Conservation (phyloP, 2,113 vertebrate genomes). For the Microtus montanus region DNA sequence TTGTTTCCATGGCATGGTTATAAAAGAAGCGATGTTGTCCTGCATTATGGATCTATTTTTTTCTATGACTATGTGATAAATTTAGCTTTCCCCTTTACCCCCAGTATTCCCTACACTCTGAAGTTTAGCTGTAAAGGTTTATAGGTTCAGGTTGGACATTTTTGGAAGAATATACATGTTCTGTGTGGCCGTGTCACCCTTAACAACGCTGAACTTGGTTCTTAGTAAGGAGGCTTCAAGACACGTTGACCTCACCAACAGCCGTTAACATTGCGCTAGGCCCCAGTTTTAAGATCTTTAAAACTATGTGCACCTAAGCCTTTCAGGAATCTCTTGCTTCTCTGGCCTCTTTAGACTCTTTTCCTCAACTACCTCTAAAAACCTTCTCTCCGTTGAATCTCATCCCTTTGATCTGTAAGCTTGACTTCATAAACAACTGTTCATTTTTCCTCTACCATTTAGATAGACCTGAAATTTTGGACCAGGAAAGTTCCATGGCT, state of each 20-base stretch:
- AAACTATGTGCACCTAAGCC: not conserved
- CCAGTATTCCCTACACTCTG: not conserved
- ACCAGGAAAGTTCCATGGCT: not conserved
- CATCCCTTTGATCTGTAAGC: not conserved
- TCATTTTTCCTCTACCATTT: not conserved
- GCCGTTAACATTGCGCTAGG: not conserved
- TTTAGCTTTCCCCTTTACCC: not conserved
- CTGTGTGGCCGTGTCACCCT: not conserved
- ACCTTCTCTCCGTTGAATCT: not conserved
- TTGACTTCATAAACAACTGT: not conserved
- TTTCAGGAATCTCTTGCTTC: not conserved
- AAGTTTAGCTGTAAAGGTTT: not conserved
- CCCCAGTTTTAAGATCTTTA: not conserved
- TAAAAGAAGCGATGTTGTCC: not conserved
- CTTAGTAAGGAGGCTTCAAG: not conserved
- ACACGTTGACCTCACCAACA: not conserved
- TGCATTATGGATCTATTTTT: not conserved
- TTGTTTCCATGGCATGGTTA: not conserved
- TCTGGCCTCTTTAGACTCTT: not conserved
- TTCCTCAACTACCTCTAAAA: not conserved
- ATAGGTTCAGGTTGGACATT: not conserved
- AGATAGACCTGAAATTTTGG: constrained; percentile 17
- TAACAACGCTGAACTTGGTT: not conserved
- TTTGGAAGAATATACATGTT: not conserved
- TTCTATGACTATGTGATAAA: not conserved